Evolutionary conservation across 2,797 vertebrate genomes (phyloP).

Genomic region (Hyperoplus lanceolatus): DNA sequence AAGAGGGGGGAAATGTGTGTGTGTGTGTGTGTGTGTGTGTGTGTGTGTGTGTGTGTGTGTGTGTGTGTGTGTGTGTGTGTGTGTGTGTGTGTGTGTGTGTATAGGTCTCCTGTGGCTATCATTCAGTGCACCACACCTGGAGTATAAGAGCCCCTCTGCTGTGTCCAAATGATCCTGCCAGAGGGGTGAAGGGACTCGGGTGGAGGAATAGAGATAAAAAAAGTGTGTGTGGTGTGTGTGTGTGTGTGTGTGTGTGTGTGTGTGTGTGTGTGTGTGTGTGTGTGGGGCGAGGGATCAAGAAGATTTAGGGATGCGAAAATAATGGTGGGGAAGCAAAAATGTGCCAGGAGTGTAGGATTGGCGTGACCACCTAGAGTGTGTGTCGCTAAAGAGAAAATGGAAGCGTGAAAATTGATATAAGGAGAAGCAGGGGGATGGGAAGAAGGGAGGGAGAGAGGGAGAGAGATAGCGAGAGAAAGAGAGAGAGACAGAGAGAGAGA

Average conservation of each 20-base stretch:
- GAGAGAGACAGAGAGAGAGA: slow-evolving; percentile 1
- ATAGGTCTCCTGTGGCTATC: slow-evolving; percentile 52
- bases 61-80: slow-evolving; percentile 19
- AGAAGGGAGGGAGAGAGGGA: background rate
- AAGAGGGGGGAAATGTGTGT: slow-evolving; percentile 5
- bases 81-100: slow-evolving; percentile 8
- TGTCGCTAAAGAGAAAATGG: slow-evolving; percentile 36
- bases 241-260: too few relatives aligned
- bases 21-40: slow-evolving; percentile 19
- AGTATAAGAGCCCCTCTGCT: slow-evolving; percentile 58
- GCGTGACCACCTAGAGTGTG: slow-evolving; percentile 7
- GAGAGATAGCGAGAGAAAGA: slow-evolving; percentile 18
- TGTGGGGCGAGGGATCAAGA: background rate
- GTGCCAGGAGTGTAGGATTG: slow-evolving; percentile 19
- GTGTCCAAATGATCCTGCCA: slow-evolving; percentile 63
- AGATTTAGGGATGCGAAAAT: slow-evolving; percentile 43
- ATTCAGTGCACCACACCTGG: slow-evolving; percentile 70
- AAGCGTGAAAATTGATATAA: slow-evolving; percentile 42
- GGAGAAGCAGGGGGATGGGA: slow-evolving; percentile 13
- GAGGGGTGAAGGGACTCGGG: slow-evolving; percentile 23
- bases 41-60: slow-evolving; percentile 15
- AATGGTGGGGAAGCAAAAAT: slow-evolving; percentile 20
- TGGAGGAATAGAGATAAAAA: slow-evolving; percentile 36
- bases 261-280: background rate
- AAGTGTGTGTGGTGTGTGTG: too few relatives aligned